A percentile compares a stretch with the other conserved stretches of the same genome.
These are phyloP conservation scores for Heterotis niloticus DNA, from an alignment of 2,113 vertebrate species.

Conservation along the genomic window DNA sequence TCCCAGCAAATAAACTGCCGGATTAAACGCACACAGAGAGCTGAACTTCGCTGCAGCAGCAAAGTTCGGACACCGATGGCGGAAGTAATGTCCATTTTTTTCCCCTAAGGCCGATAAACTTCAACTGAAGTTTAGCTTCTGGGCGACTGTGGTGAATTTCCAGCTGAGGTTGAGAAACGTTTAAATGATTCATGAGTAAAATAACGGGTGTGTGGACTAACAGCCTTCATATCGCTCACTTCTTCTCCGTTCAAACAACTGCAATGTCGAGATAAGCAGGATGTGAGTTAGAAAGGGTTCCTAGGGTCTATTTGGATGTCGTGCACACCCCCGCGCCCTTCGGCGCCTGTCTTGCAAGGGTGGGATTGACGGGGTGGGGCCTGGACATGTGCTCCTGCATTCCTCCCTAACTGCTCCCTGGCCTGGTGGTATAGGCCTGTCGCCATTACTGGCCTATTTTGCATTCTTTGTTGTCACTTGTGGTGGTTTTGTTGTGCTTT, in stretches of 20 bases:
- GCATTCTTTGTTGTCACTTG: background rate
- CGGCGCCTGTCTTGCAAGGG: background rate
- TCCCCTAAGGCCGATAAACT: background rate
- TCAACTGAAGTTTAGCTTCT: background rate
- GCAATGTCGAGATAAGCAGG: background rate
- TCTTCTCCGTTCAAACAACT: background rate
- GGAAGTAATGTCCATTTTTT: background rate
- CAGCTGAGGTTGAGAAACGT: background rate
- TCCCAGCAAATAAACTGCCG: background rate
- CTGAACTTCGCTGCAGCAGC: background rate
- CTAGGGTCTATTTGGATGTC: constrained; percentile 1
- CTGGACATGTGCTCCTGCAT: constrained; percentile 4
- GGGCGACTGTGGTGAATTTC: background rate
- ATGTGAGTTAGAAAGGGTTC: background rate
- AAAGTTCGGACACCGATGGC: constrained; percentile 1
- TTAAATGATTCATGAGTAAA: background rate
- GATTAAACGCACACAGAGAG: background rate
- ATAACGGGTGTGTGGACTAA: background rate
- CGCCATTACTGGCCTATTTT: background rate
- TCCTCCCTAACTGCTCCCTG: constrained; percentile 13
- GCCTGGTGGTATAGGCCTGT: constrained; percentile 6
- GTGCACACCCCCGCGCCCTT: constrained; percentile 7
- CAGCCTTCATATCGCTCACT: background rate
- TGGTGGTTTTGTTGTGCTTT: constrained; percentile 11
- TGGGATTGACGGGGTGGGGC: background rate